Conservation (phyloP, 2,888 invertebrate species). For the Tiliacea citrago region DNA sequence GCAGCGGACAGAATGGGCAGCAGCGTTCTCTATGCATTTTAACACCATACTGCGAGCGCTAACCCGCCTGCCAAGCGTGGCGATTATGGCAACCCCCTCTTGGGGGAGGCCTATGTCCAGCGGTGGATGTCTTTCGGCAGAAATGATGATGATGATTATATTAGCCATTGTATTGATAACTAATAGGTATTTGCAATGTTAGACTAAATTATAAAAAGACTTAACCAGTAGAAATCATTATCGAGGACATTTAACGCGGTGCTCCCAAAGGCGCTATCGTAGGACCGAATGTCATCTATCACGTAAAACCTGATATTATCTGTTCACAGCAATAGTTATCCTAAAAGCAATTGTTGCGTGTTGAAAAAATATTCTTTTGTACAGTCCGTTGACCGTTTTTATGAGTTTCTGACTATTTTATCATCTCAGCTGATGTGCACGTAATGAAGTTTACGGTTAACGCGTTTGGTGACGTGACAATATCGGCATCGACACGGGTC, state of each 20-base stretch:
- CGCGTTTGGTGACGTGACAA: slow-evolving; percentile 82
- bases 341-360: slow-evolving; percentile 35
- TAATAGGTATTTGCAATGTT: neutral
- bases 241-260: neutral
- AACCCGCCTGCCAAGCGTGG: no score
- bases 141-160: no score
- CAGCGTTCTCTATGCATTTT: no score
- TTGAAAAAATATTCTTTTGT: slow-evolving; percentile 37
- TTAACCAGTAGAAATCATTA: neutral
- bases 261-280: slow-evolving; percentile 8
- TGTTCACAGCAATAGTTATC: slow-evolving; percentile 17
- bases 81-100: no score
- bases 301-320: neutral
- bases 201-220: neutral
- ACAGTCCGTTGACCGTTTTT: slow-evolving; percentile 77
- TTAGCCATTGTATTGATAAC: no score
- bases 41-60: no score
- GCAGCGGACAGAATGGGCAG: no score
- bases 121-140: no score
- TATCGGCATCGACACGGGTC: slow-evolving; percentile 77
- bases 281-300: neutral
- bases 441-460: slow-evolving; percentile 78
- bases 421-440: slow-evolving; percentile 68
- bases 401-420: slow-evolving; percentile 63
- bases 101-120: no score